These are phyloP conservation scores for Anolis carolinensis DNA, from an alignment of 2,113 vertebrate genomes.

Conservation along the genomic window DNA sequence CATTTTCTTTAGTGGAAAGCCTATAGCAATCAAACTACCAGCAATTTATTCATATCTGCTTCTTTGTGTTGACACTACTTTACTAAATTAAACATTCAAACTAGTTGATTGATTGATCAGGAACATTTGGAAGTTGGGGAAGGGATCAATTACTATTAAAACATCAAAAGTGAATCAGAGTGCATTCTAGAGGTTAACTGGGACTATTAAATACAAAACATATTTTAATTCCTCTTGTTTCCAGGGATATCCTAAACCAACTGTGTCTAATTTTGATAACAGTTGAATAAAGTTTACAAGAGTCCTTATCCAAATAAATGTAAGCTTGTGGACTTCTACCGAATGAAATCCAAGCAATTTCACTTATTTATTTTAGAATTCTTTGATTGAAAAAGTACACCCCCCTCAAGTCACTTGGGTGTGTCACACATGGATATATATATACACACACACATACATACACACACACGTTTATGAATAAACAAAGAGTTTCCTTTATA, in stretches of 20 bases:
- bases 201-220: neutral
- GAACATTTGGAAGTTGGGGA: neutral
- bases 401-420: neutral
- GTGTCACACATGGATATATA: neutral
- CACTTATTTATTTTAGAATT: neutral
- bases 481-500: slow-evolving; percentile 20
- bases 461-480: neutral
- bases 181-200: neutral
- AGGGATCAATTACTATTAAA: neutral
- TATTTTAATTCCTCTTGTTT: neutral
- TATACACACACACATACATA: too few relatives aligned
- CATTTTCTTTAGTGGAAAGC: neutral
- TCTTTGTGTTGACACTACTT: neutral
- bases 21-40: neutral
- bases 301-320: slow-evolving; percentile 7
- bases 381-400: neutral
- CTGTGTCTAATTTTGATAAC: neutral
- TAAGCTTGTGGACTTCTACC: neutral
- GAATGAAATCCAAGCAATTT: neutral
- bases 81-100: neutral
- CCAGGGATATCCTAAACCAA: neutral
- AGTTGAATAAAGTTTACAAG: neutral
- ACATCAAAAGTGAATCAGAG: neutral
- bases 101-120: neutral
- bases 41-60: neutral